These are phyloP conservation scores for Ploceus nigricollis DNA, from an alignment of 2,113 vertebrate species.

Conservation along the genomic window DNA sequence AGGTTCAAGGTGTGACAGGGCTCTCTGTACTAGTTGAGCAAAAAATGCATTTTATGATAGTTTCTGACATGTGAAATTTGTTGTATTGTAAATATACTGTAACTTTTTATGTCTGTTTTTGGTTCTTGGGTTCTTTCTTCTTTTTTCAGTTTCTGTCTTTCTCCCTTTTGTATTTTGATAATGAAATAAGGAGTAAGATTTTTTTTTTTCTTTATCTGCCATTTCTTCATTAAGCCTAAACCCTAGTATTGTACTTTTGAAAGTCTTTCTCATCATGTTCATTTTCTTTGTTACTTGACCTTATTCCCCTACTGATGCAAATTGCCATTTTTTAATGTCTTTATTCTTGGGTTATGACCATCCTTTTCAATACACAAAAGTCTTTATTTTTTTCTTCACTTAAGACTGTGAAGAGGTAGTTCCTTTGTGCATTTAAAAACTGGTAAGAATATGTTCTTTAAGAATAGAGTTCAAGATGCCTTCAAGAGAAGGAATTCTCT, in stretches of 20 bases:
- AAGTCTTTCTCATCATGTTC: not conserved
- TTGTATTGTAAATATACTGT: not conserved
- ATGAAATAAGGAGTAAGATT: not conserved
- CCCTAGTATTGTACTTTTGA: rapidly evolving
- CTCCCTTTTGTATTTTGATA: not conserved
- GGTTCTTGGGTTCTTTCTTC: not conserved
- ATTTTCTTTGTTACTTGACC: not conserved
- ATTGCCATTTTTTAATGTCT: not conserved
- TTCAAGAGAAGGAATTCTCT: not conserved
- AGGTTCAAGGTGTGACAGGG: not conserved
- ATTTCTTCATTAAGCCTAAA: not conserved
- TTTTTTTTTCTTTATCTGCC: not conserved
- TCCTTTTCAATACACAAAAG: not conserved
- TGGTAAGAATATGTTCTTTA: not conserved
- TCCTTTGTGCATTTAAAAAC: not conserved
- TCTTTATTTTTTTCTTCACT: not conserved
- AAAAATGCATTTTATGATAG: not conserved
- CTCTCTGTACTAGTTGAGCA: not conserved
- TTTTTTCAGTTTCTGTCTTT: not conserved
- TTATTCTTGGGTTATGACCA: not conserved
- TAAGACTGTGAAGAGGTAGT: not conserved
- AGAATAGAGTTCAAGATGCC: not conserved
- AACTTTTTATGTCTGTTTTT: not conserved
- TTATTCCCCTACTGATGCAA: not conserved
- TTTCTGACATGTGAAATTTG: not conserved